Conservation (phyloP, 2,797 vertebrate genomes). For the Hapalemur alaotrensis region DNA sequence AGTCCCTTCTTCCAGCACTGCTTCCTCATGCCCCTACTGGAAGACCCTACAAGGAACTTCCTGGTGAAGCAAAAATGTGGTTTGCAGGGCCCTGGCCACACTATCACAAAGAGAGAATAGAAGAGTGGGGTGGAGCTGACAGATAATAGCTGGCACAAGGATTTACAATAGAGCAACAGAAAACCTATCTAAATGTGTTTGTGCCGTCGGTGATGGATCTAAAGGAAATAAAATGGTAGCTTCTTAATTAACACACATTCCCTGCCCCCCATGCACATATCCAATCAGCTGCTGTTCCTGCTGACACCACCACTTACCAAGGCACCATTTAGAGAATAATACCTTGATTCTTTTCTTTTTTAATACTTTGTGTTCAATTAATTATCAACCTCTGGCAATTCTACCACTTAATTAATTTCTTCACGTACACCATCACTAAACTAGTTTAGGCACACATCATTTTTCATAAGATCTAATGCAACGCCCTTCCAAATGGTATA, state of each 20-base stretch:
- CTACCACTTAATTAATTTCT: background rate
- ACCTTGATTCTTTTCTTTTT: background rate
- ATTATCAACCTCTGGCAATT: background rate
- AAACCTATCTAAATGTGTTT: background rate
- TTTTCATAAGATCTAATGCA: background rate
- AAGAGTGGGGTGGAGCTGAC: background rate
- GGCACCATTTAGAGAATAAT: background rate
- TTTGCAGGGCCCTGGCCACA: background rate
- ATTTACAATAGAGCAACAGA: background rate
- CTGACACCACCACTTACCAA: background rate
- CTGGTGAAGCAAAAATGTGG: background rate
- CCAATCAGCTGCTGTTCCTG: background rate
- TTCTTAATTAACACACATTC: background rate
- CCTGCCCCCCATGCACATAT: background rate
- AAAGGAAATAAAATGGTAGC: background rate
- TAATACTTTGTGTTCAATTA: background rate
- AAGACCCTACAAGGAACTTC: background rate
- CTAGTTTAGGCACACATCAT: background rate
- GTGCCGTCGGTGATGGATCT: background rate
- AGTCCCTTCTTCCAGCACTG: too few relatives aligned
- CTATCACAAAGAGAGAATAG: background rate
- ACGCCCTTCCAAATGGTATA: background rate
- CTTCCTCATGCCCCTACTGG: background rate
- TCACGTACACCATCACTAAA: background rate
- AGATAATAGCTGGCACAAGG: background rate